phyloP scores from a whole-genome alignment of 2,797 vertebrate species.

The Gymnocypris eckloni region DNA sequence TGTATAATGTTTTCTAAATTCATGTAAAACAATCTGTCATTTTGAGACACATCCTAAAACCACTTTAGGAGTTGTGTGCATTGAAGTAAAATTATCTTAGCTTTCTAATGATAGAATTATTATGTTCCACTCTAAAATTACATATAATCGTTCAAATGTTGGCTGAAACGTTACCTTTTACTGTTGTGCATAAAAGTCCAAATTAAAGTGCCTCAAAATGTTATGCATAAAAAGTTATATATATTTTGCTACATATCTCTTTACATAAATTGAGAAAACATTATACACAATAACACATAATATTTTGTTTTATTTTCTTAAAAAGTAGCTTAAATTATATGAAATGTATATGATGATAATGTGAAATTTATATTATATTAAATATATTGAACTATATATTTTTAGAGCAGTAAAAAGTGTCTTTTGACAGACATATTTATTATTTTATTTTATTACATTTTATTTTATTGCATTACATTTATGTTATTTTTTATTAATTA shows the following conservation, averaged over 20 bases:
- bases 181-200: not conserved
- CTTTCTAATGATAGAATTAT: not conserved
- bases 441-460: not conserved
- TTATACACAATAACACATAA: not conserved
- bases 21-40: not conserved
- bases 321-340: not conserved
- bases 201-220: not conserved
- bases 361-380: slow-evolving; percentile 5
- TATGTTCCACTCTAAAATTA: not conserved
- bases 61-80: not conserved
- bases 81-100: not conserved
- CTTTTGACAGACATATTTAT: not conserved
- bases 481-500: too few species aligned
- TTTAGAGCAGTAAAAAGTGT: not conserved
- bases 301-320: not conserved
- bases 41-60: not conserved
- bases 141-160: not conserved
- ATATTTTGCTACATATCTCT: not conserved
- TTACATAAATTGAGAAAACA: not conserved
- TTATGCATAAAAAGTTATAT: not conserved
- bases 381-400: not conserved
- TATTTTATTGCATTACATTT: not conserved
- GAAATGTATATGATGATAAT: not conserved
- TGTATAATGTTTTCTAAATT: not conserved
- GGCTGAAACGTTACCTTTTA: not conserved